phyloP scores from a whole-genome alignment of 2,888 invertebrate genomes.

The Drosophila longiperda region DNA sequence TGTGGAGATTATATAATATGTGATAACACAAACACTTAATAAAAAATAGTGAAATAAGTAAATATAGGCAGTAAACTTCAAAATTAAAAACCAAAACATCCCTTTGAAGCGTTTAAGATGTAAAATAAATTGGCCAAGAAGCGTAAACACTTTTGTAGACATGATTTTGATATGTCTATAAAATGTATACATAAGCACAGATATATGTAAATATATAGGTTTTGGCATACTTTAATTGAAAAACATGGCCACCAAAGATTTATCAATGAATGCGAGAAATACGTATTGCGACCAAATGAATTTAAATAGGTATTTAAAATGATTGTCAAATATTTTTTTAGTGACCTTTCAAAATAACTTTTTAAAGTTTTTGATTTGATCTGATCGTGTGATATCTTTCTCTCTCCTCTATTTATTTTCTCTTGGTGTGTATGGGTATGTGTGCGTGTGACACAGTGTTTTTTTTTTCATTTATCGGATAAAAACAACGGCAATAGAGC shows the following conservation, averaged over 20 bases:
- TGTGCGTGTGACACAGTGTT: constrained; percentile 38
- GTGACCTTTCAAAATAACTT: constrained; percentile 34
- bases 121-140: constrained; percentile 32
- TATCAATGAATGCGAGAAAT: constrained; percentile 64
- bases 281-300: constrained; percentile 2
- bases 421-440: constrained; percentile 8
- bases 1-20: constrained; percentile 59
- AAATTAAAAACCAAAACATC: not conserved
- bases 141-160: constrained; percentile 45
- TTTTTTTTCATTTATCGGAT: constrained; percentile 56
- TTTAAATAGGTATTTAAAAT: constrained; percentile 6
- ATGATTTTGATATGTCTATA: constrained; percentile 18
- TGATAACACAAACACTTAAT: constrained; percentile 37
- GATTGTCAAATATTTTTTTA: constrained; percentile 19
- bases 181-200: constrained; percentile 1
- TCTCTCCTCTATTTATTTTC: not conserved
- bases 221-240: constrained; percentile 31
- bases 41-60: constrained; percentile 24
- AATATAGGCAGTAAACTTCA: constrained; percentile 7
- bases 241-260: constrained; percentile 59
- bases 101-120: constrained; percentile 24
- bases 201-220: constrained; percentile 26
- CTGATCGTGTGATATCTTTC: constrained; percentile 48
- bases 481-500: constrained; percentile 59
- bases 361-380: constrained; percentile 9